Base-by-base conservation (phyloP, 2,888 invertebrate species). In the Eupithecia centaureata region DNA sequence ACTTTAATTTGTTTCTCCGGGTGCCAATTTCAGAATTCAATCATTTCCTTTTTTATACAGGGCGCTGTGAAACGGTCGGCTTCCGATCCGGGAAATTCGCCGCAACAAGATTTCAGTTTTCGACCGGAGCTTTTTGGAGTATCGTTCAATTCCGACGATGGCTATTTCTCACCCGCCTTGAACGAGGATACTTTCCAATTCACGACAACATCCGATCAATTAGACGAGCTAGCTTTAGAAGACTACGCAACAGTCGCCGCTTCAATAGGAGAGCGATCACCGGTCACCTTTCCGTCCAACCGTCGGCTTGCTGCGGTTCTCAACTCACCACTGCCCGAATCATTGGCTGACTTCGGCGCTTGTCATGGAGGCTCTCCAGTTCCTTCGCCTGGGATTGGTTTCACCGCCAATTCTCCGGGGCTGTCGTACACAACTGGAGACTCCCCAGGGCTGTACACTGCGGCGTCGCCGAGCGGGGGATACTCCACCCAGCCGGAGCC, bases 311-410 rank as follows among this genome's bases (percentile, higher is more conserved):
- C 96, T 82, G 96, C 96, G 1, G 95, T 97, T 28, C 92, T 97
- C 30, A 96, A 97, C 85, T 96, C 96, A 18, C 97, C 96, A 0
- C 86, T 97, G 59, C 96, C 97, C 2, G 96, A 97, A 88, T 96
- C 96, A 68, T 86, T 96, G 76, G 96, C 97, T 27, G 97, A 97
- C 86, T 97, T 97, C 86, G 96, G 96, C 79, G 96, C 97, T 70
- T 96, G 97, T 85, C 97, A 96, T 87, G 94, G 95, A 42, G 93
- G 92, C 15, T 91, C 92, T 22, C 91, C 92, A 5, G 90, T 91
- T 3, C 86, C 87, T 5, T 93, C 93, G 70, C 96, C 96, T 10
- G 90, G 92, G 10, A 88, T 93, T n/a, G 87, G 87, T 10, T 92
- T 92, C 54, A 76, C 88, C 8, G 90, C 89, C 0, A 90, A 87